Evolutionary conservation across 2,797 vertebrate genomes (phyloP).

Genomic region (Bovichtus variegatus): DNA sequence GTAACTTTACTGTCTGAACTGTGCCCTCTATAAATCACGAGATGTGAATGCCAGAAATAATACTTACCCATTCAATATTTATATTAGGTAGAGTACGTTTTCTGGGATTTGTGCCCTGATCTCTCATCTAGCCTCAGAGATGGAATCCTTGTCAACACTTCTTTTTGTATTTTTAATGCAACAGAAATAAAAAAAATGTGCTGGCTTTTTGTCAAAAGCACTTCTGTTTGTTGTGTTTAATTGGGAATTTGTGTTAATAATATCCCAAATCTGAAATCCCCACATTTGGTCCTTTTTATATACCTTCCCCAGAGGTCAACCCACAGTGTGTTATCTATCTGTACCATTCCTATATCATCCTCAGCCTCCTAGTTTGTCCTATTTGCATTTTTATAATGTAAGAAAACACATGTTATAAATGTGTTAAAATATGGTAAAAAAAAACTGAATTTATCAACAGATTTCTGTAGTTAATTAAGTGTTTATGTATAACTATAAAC

Average conservation of each 20-base stretch:
- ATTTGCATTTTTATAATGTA: background rate
- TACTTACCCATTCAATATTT: slow-evolving; percentile 34
- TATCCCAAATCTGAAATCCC: slow-evolving; percentile 51
- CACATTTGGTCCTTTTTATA: slow-evolving; percentile 13
- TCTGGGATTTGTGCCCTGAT: slow-evolving; percentile 55
- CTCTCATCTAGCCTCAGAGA: slow-evolving; percentile 55
- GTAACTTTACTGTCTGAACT: slow-evolving; percentile 25
- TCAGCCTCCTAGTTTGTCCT: slow-evolving; percentile 10
- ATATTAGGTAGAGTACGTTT: slow-evolving; percentile 46
- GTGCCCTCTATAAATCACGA: slow-evolving; percentile 41
- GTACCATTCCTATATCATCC: background rate
- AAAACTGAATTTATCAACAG: background rate
- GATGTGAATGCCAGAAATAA: slow-evolving; percentile 56
- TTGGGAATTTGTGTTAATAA: slow-evolving; percentile 51
- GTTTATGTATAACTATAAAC: background rate
- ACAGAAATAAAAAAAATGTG: slow-evolving; percentile 77
- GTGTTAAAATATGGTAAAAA: background rate
- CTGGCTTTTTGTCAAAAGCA: slow-evolving; percentile 73
- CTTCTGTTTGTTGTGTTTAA: slow-evolving; percentile 75
- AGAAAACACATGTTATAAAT: background rate
- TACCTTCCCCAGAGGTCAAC: slow-evolving; percentile 11
- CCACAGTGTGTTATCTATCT: background rate
- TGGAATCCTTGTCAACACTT: slow-evolving; percentile 63
- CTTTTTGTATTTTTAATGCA: slow-evolving; percentile 79
- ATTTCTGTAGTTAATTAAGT: background rate